phyloP scores from a whole-genome alignment of 2,113 vertebrate genomes.

The Coptodon bakossiorum region DNA sequence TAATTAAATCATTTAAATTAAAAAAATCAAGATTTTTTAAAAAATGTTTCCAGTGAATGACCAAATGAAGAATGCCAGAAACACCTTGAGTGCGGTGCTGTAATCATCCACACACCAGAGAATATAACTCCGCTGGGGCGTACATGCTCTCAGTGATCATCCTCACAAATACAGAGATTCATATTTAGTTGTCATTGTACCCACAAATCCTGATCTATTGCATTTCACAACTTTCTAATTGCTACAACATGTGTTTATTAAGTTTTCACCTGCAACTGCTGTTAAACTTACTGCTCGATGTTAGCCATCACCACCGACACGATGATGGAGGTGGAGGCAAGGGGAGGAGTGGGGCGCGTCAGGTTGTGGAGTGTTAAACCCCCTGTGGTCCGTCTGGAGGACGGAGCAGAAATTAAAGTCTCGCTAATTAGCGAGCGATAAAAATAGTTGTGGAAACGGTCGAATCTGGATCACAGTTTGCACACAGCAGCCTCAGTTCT shows the following conservation, averaged over 20 bases:
- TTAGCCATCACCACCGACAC: background rate
- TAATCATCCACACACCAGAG: background rate
- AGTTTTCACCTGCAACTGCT: background rate
- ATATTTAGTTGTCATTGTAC: background rate
- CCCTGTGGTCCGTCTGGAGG: slow-evolving; percentile 58
- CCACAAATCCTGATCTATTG: background rate
- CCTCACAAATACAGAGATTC: background rate
- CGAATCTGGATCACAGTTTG: slow-evolving; percentile 47
- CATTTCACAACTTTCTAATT: background rate
- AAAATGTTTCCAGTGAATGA: background rate
- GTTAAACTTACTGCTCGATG: background rate
- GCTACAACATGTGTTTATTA: background rate
- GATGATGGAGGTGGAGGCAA: background rate
- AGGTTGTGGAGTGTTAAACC: slow-evolving; percentile 43
- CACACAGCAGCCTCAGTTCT: background rate
- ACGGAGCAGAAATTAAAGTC: slow-evolving; percentile 53
- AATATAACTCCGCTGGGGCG: background rate
- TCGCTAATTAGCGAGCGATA: slow-evolving; percentile 61
- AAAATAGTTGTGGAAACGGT: slow-evolving; percentile 57
- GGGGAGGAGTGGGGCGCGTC: background rate
- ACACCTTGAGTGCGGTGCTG: background rate
- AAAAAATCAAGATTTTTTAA: background rate
- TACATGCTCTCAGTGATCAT: background rate
- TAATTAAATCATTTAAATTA: background rate
- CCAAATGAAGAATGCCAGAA: background rate